Evolutionary conservation across 2,113 vertebrate species (phyloP).

Genomic region (Percopsis transmontana): DNA sequence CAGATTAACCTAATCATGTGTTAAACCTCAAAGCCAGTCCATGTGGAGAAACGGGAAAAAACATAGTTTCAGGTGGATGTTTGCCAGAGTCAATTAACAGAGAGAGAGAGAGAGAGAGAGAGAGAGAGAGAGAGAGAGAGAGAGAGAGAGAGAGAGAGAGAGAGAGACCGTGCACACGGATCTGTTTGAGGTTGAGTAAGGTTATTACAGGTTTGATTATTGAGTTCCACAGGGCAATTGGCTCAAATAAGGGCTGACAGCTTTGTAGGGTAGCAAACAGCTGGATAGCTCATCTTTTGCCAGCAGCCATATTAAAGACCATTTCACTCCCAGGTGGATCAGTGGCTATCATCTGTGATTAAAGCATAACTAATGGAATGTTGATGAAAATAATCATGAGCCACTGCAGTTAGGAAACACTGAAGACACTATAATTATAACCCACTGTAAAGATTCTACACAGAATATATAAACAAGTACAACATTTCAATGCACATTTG

Average conservation of each 20-base stretch:
- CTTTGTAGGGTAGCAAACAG: constrained; percentile 74
- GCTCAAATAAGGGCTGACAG: constrained; percentile 77
- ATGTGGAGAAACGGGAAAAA: constrained; percentile 20
- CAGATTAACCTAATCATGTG: constrained; percentile 1
- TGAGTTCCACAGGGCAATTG: constrained; percentile 72
- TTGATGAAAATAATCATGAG: constrained; percentile 73
- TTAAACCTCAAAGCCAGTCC: constrained; percentile 6
- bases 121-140: constrained; percentile 5
- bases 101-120: constrained; percentile 5
- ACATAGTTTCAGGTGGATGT: constrained; percentile 22
- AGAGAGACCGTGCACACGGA: constrained; percentile 12
- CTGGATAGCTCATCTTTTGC: constrained; percentile 73
- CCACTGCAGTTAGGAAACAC: constrained; percentile 55
- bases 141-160: background rate
- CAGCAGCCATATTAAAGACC: constrained; percentile 72
- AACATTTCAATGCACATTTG: background rate
- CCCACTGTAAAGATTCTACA: background rate
- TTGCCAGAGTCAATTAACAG: constrained; percentile 27
- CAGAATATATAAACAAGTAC: background rate
- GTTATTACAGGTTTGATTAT: constrained; percentile 77
- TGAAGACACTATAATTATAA: constrained; percentile 48
- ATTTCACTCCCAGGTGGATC: constrained; percentile 68
- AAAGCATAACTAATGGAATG: constrained; percentile 75
- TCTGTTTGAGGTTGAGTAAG: constrained; percentile 55
- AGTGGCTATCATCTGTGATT: constrained; percentile 74